Evolutionary conservation across 2,888 invertebrate genomes (phyloP).

Genomic region (Cosmorhoe ocellata): DNA sequence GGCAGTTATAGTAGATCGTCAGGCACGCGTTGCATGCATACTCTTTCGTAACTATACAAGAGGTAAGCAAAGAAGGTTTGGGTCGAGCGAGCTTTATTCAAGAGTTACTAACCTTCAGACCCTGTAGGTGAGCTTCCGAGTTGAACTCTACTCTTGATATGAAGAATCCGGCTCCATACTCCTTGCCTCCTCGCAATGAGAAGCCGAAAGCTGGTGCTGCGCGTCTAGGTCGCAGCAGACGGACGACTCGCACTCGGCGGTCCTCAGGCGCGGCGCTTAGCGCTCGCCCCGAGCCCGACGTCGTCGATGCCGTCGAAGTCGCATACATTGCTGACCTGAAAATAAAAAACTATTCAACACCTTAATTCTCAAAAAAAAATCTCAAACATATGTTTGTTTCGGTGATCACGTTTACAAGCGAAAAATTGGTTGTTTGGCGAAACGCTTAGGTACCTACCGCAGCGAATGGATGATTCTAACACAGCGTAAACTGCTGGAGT

Average conservation of each 20-base stretch:
- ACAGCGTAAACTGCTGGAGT: background rate
- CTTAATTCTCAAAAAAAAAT: no score
- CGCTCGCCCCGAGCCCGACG: constrained; percentile 63
- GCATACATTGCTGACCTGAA: constrained; percentile 60
- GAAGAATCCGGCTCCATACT: constrained; percentile 96
- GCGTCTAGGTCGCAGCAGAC: constrained; percentile 70
- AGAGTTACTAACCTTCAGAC: constrained; percentile 87
- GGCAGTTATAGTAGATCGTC: no score
- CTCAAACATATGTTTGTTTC: background rate
- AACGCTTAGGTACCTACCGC: background rate
- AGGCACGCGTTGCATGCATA: no score
- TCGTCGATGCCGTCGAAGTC: constrained; percentile 66
- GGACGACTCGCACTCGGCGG: constrained; percentile 68
- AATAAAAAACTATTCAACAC: background rate
- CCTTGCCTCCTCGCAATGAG: constrained; percentile 92
- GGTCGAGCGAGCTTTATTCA: no score
- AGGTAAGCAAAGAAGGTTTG: no score
- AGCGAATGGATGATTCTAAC: constrained; percentile 12
- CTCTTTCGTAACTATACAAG: no score
- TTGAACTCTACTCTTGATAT: constrained; percentile 93
- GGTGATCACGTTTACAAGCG: constrained; percentile 6
- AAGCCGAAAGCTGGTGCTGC: constrained; percentile 88
- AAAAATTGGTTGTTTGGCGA: constrained; percentile 8
- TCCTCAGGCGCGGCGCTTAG: constrained; percentile 49
- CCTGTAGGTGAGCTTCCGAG: constrained; percentile 93